Percentiles rank a stretch among this genome's conserved stretches.
Evolutionary conservation across 92 coral and sea anemone genomes (phyloP).

Genomic region (Palythoa grandiflora): DNA sequence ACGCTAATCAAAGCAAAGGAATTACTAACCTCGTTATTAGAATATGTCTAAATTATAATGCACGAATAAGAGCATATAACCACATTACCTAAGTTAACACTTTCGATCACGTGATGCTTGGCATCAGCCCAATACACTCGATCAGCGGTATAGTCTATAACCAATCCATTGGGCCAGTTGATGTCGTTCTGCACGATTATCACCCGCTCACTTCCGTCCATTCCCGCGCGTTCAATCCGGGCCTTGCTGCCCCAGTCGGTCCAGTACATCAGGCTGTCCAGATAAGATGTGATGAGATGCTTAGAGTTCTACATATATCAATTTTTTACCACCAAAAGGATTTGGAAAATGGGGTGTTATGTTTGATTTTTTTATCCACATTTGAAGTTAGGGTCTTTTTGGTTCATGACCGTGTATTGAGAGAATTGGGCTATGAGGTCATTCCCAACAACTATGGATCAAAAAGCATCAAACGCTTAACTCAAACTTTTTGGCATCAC

Average conservation of each 20-base stretch:
- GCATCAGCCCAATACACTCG: constrained; percentile 74
- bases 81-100: constrained; percentile 31
- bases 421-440: too few species aligned
- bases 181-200: constrained; percentile 42
- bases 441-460: too few species aligned
- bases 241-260: constrained; percentile 76
- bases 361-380: too few species aligned
- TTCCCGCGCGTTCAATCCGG: constrained; percentile 65
- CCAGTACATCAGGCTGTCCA: constrained; percentile 77
- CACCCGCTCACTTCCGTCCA: constrained; percentile 72
- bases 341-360: too few species aligned
- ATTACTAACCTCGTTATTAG: neutral
- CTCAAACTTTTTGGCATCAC: too few species aligned
- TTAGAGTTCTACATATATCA: too few species aligned
- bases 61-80: too few species aligned
- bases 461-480: too few species aligned
- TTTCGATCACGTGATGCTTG: constrained; percentile 42
- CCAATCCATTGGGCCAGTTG: constrained; percentile 64
- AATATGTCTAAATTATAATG: too few species aligned
- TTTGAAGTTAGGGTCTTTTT: too few species aligned
- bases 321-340: too few species aligned
- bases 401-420: too few species aligned
- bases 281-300: neutral
- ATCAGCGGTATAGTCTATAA: constrained; percentile 58
- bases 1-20: neutral